Conservation (phyloP, 2,113 vertebrate species). For the Gavialis gangeticus region DNA sequence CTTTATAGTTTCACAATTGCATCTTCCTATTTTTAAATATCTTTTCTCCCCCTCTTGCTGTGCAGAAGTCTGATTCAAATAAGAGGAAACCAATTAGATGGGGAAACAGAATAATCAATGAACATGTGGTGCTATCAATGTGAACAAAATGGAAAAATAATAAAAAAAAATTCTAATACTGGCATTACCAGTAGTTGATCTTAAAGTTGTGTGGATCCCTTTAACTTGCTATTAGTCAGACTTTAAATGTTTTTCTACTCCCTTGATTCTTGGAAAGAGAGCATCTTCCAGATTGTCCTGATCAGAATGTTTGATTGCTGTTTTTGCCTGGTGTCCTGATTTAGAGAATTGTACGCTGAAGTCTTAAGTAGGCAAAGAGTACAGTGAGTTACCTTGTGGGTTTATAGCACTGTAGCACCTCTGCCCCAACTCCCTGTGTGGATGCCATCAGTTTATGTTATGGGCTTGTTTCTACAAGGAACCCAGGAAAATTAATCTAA, state of each 20-base stretch:
- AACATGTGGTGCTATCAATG: not conserved
- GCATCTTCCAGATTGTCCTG: not conserved
- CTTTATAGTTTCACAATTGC: not conserved
- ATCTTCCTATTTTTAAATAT: not conserved
- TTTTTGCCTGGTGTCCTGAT: not conserved
- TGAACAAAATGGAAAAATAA: too few species aligned
- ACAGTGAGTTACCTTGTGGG: slow-evolving; percentile 29
- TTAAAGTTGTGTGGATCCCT: not conserved
- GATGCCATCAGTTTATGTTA: not conserved
- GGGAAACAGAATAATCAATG: not conserved
- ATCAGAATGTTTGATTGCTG: not conserved
- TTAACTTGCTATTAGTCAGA: not conserved
- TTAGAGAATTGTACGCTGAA: not conserved
- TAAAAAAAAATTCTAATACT: too few species aligned
- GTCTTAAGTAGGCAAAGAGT: not conserved
- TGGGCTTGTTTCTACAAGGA: slow-evolving; percentile 28
- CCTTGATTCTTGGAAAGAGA: not conserved
- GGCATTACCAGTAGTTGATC: not conserved
- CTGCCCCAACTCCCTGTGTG: too few species aligned
- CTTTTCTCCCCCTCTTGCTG: not conserved
- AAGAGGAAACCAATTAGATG: not conserved
- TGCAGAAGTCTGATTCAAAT: not conserved
- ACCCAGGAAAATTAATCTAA: slow-evolving; percentile 37
- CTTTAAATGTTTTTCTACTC: not conserved
- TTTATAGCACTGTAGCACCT: slow-evolving; percentile 2